These are phyloP conservation scores for Drosophila subobscura DNA, from an alignment of 1,140 invertebrate species.

Conservation along the genomic window DNA sequence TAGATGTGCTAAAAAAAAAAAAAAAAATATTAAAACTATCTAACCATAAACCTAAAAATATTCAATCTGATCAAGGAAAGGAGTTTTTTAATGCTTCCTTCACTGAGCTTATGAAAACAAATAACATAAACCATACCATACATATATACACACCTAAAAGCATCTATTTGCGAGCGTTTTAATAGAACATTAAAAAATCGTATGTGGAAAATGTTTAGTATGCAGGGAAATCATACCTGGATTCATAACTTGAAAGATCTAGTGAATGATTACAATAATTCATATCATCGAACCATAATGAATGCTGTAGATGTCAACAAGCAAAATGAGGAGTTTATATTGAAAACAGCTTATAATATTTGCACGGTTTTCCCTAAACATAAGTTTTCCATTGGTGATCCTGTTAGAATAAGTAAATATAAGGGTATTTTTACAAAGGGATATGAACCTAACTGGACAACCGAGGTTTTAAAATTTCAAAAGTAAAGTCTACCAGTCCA, in stretches of 20 bases:
- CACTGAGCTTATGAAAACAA: background rate
- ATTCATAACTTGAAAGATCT: background rate
- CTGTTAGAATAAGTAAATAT: slow-evolving; percentile 2
- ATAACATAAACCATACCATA: slow-evolving; percentile 11
- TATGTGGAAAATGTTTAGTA: slow-evolving; percentile 18
- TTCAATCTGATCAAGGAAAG: slow-evolving; percentile 16
- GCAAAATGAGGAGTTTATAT: slow-evolving; percentile 11
- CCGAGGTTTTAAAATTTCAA: slow-evolving; percentile 5
- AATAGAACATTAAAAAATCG: slow-evolving; percentile 7
- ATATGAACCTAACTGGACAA: slow-evolving; percentile 4
- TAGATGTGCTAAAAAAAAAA: background rate
- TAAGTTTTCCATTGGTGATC: slow-evolving; percentile 3
- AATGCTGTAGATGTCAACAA: background rate
- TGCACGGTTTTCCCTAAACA: background rate
- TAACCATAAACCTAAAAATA: slow-evolving; percentile 9
- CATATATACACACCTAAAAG: slow-evolving; percentile 7
- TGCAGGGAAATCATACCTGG: slow-evolving; percentile 1
- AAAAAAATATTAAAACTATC: background rate
- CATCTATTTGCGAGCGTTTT: slow-evolving; percentile 6
- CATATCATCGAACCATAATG: slow-evolving; percentile 2
- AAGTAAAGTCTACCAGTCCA: slow-evolving; percentile 1
- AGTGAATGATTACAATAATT: slow-evolving; percentile 11
- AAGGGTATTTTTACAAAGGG: slow-evolving; percentile 7
- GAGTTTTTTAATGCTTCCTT: slow-evolving; percentile 6
- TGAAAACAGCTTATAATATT: slow-evolving; percentile 3